Conservation (phyloP, 2,797 vertebrate genomes). For the Oceanodroma leucorhoa region DNA sequence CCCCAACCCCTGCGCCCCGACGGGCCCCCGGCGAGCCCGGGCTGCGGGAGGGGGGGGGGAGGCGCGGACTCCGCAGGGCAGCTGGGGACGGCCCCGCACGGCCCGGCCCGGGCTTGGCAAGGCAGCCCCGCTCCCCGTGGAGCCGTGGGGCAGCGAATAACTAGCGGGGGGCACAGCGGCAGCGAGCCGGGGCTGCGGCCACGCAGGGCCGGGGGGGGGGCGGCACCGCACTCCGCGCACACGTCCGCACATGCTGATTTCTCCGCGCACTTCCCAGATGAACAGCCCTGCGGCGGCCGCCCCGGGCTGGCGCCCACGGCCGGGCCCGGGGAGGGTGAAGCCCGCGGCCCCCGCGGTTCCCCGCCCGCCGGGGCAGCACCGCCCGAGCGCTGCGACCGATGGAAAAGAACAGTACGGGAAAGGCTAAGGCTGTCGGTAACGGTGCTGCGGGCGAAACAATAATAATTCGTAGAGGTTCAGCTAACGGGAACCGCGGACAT, state of each 20-base stretch:
- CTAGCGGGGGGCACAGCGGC: background rate
- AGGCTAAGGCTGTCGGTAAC: background rate
- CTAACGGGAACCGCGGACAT: background rate
- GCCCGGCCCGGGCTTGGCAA: background rate
- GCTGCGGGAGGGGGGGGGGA: background rate
- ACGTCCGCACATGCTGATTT: background rate
- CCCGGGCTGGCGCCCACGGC: background rate
- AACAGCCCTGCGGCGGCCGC: background rate
- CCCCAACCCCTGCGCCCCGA: background rate
- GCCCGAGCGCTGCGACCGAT: background rate
- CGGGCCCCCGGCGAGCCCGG: background rate
- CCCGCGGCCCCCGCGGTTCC: background rate
- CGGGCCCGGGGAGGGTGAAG: background rate
- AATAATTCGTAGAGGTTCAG: background rate
- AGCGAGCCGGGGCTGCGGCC: background rate
- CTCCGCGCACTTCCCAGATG: background rate
- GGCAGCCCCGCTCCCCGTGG: background rate
- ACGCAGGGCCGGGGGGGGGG: background rate
- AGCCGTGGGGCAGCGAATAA: background rate
- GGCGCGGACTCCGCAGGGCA: background rate
- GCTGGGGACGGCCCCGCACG: background rate
- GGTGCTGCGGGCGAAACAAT: background rate
- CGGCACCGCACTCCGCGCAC: background rate
- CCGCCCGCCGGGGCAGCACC: background rate
- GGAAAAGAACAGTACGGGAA: background rate